Conservation (phyloP, 2,888 invertebrate species). For the Cryptosula pallasiana region DNA sequence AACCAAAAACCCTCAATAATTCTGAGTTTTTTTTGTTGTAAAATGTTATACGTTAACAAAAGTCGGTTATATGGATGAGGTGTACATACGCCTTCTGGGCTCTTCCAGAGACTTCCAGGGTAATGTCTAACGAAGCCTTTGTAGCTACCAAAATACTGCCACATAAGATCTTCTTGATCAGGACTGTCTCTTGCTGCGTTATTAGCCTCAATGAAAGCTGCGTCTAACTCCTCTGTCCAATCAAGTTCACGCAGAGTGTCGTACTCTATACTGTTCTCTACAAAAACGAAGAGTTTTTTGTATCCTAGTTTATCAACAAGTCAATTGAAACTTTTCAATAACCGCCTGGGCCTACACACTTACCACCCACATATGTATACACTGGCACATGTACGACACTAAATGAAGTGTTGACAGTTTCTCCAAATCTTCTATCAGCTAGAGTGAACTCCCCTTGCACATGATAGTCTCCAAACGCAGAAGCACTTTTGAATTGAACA, state of each 20-base stretch:
- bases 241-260: conserved; percentile 55
- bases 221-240: conserved; percentile 54
- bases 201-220: conserved; percentile 41
- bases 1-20: no score
- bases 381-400: conserved; percentile 57
- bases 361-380: conserved; percentile 56
- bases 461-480: neutral
- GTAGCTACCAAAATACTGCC: conserved; percentile 57
- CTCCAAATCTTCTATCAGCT: conserved; percentile 34
- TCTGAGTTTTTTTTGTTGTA: no score
- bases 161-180: conserved; percentile 51
- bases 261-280: neutral
- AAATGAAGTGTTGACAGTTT: conserved; percentile 42
- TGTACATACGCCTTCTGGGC: neutral
- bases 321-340: no score
- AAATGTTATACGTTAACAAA: no score
- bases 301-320: no score
- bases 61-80: no score
- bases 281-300: neutral
- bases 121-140: conserved; percentile 54
- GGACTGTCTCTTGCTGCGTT: conserved; percentile 38
- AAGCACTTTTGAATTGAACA: neutral
- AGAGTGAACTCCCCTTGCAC: neutral
- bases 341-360: conserved; percentile 33
- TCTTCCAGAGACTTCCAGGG: conserved; percentile 45